These are phyloP conservation scores for Dicentrarchus labrax DNA, from an alignment of 2,113 vertebrate genomes.

Conservation along the genomic window DNA sequence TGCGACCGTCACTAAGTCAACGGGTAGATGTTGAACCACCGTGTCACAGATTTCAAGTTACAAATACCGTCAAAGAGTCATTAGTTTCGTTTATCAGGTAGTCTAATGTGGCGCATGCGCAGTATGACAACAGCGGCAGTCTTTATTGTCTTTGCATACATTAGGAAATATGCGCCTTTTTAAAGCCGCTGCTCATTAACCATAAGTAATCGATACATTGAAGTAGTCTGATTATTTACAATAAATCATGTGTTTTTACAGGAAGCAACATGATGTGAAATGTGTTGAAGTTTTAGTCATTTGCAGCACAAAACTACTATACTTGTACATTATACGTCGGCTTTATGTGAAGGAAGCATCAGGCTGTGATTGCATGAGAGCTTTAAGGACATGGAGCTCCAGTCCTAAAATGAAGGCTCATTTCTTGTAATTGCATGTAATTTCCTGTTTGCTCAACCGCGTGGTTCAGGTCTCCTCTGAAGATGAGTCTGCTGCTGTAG, in stretches of 20 bases:
- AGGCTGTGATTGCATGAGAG: slow-evolving; percentile 16
- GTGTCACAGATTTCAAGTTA: not conserved
- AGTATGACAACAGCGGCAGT: not conserved
- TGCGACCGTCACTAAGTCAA: fast-evolving
- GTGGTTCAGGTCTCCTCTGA: not conserved
- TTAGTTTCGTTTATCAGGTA: slow-evolving; percentile 13
- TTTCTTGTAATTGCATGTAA: slow-evolving; percentile 13
- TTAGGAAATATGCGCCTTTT: not conserved
- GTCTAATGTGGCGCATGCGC: slow-evolving; percentile 42
- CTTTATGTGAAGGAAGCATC: slow-evolving; percentile 3
- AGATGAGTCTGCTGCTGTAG: not conserved
- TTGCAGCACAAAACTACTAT: too few relatives aligned
- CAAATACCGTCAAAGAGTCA: not conserved
- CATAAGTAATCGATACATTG: too few relatives aligned
- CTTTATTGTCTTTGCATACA: not conserved
- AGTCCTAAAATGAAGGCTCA: not conserved
- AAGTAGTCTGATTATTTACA: too few relatives aligned
- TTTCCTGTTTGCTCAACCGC: slow-evolving; percentile 19
- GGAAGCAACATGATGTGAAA: not conserved
- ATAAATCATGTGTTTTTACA: too few relatives aligned
- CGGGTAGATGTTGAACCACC: not conserved
- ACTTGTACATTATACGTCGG: not conserved
- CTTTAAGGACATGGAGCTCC: slow-evolving; percentile 25
- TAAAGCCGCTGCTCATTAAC: too few relatives aligned
- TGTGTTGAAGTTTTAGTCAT: not conserved